Conservation (phyloP, 2,113 vertebrate species). For the Hippocampus zosterae region DNA sequence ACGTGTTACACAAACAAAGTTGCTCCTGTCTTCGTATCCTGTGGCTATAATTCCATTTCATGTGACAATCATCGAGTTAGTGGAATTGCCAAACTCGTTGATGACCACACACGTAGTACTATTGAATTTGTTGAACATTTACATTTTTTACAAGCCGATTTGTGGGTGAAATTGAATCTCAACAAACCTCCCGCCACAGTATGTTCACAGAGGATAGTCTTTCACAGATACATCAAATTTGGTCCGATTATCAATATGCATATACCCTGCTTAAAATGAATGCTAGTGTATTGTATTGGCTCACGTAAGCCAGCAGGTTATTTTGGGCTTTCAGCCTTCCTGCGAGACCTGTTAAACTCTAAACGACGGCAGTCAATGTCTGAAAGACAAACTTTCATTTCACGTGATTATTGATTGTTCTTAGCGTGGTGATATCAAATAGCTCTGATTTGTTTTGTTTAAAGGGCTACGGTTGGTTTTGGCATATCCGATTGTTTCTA, state of each 20-base stretch:
- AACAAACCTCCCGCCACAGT: too few species aligned
- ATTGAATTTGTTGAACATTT: too few species aligned
- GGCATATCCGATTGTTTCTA: not conserved
- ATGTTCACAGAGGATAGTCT: too few species aligned
- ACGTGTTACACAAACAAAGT: too few species aligned
- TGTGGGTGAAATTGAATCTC: too few species aligned
- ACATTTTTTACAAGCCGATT: too few species aligned
- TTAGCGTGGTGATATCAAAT: constrained; percentile 7
- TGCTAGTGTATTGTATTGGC: constrained; percentile 17
- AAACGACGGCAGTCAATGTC: constrained; percentile 15
- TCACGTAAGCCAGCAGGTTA: constrained; percentile 36
- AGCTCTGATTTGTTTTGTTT: not conserved
- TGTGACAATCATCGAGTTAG: too few species aligned
- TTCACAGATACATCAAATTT: too few species aligned
- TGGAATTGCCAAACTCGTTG: too few species aligned
- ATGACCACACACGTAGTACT: too few species aligned
- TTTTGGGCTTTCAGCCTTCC: constrained; percentile 38
- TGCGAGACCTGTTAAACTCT: constrained; percentile 39
- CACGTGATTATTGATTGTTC: not conserved
- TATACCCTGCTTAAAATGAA: constrained; percentile 19
- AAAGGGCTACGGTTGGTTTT: not conserved
- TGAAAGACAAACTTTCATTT: constrained; percentile 35
- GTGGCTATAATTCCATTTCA: too few species aligned
- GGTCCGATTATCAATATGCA: constrained; percentile 7
- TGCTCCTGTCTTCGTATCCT: too few species aligned